Evolutionary conservation across 2,797 vertebrate genomes (phyloP), one percentile per base, ranked within the genome.

Genomic region (Premnoplex brunnescens): DNA sequence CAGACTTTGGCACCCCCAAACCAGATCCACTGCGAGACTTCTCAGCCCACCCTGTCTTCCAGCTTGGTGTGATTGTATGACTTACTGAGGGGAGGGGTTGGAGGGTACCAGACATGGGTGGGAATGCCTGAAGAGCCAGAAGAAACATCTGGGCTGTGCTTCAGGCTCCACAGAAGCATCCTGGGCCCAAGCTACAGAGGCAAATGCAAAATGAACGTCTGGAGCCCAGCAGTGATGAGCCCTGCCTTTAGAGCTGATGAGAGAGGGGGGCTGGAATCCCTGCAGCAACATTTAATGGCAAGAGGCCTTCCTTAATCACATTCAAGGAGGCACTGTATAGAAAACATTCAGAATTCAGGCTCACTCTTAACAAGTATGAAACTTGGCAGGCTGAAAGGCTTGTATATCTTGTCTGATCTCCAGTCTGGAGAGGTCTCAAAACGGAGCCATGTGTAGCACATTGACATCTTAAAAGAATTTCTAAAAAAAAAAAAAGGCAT

Each of bases 371-470:
- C 87, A 56, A 94, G 69, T 39, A 89, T 91, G 89, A 36, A 28
- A 74, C 56, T 84, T 95, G 96, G 89, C 93, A 95, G 82, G 82
- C 91, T 92, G 91, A 83, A 77, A 85, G 79, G 89, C 54, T 71
- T 88, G 76, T 92, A 54, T 88, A 60, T 96, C 91, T 95, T 96
- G 82, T 89, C 75, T 91, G 91, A 91, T 85, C 88, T 94, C 88
- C 93, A 88, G 91, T 32, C 93, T 96, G 91, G 87, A 95, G 79
- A 92, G 95, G 87, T 83, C 95, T 96, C 85, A 41, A 88, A 96
- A 80, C 0, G 2, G 79, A 92, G 88, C 68, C 91, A 54, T 77
- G 89, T 93, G 85, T 20, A 83, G 72, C 10, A 7, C 79, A 43
- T 48, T 93, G 93, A 94, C 91, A 78, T 80, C 60, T 82, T 77